phyloP scores from a whole-genome alignment of 2,113 vertebrate species.

The Grallaria varia region DNA sequence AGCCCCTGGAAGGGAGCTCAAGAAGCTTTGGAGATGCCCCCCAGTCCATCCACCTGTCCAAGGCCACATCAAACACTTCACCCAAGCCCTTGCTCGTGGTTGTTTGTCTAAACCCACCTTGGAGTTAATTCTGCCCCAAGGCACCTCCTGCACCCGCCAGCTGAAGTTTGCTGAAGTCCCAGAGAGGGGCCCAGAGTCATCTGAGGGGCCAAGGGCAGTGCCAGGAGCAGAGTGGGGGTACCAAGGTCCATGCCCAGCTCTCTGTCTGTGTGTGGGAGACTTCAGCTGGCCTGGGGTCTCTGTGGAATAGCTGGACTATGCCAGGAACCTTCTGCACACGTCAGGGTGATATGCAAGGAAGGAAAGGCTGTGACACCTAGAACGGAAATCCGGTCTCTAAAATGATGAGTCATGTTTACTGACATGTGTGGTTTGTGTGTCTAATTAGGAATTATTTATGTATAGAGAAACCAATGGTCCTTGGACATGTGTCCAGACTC shows the following conservation, averaged over 20 bases:
- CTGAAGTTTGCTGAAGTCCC: background rate
- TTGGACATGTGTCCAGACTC: too few relatives aligned
- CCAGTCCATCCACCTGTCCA: background rate
- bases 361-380: too few relatives aligned
- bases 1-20: background rate
- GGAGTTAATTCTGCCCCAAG: background rate
- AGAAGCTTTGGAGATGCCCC: background rate
- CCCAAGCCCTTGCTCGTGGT: background rate
- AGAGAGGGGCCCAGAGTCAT: background rate
- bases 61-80: background rate
- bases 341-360: too few relatives aligned
- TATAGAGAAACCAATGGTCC: too few relatives aligned
- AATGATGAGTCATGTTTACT: too few relatives aligned
- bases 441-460: too few relatives aligned
- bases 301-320: too few relatives aligned
- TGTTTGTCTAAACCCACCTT: background rate
- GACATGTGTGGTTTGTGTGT: too few relatives aligned
- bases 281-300: too few relatives aligned
- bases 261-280: too few relatives aligned
- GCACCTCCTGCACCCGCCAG: rapidly evolving
- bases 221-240: rapidly evolving
- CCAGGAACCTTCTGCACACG: too few relatives aligned
- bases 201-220: background rate
- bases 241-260: background rate
- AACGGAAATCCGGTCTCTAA: too few relatives aligned